Base-by-base conservation (phyloP, 2,888 invertebrate species). In the Phaedon cochleariae region DNA sequence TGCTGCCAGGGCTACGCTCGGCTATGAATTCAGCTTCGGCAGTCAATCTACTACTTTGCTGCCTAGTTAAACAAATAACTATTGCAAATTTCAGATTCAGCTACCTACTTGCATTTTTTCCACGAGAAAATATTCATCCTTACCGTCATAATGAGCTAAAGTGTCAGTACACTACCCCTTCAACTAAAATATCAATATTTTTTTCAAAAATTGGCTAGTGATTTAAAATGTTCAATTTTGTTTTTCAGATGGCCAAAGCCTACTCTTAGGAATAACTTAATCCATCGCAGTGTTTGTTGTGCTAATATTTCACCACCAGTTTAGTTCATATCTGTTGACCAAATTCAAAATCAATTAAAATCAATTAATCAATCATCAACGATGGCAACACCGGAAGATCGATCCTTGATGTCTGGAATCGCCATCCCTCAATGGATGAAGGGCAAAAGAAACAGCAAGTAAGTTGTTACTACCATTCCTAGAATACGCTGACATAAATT, bases 371-470 rank as follows among this genome's bases (percentile, higher is more conserved):
- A 3, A 41, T 51, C n/a, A 57, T 37, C 51, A 67, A 57, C 61
- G n/a, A 78, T 78, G 77, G 79, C 82, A 49, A 80, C 87, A 69
- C 85, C 85, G 66, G 82, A 78, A 77, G 88, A 88, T 77, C 86
- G 88, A 55, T 87, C 88, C 79, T 79, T 89, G 71, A 86, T 86
- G 71, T 87, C 89, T 76, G 76, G 90, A 88, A 86, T 90, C 71
- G 87, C 88, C 53, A 82, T 91, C 68, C 91, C 92, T 1, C 87
- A 89, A 77, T 92, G 92, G 92, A 91, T 92, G 90, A 91, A 90
- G 82, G 87, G 85, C 59, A 90, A 86, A 83, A 87, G 89, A 72
- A 84, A 87, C 71, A 82, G 80, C 68, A 85, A 85, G 88, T 88
- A 77, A 74, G 74, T 73, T 21, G 17, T 18, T 10, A 34, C 7